Conservation (phyloP, 2,797 vertebrate species). For the Pangasius macronema region DNA sequence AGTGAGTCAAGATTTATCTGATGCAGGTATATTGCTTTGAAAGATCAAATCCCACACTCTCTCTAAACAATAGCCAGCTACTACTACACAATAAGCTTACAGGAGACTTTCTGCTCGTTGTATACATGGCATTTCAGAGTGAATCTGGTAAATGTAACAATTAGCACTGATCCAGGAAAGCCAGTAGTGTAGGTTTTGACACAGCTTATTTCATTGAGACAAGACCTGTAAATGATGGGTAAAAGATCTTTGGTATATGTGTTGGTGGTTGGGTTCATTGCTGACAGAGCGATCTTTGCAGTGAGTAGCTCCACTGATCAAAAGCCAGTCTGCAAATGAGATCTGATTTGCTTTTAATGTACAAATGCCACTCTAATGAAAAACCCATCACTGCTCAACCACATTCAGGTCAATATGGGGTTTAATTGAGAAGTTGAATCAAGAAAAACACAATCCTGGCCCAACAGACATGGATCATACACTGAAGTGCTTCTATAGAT, state of each 20-base stretch:
- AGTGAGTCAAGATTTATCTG: background rate
- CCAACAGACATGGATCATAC: background rate
- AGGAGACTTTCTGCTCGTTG: constrained; percentile 29
- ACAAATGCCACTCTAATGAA: background rate
- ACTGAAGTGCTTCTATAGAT: background rate
- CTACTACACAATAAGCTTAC: background rate
- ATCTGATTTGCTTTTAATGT: background rate
- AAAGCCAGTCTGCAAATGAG: background rate
- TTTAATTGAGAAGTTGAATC: background rate
- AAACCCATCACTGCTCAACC: background rate
- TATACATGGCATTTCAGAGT: constrained; percentile 32
- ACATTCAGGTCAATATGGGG: background rate
- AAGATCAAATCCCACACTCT: background rate
- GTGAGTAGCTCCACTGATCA: background rate
- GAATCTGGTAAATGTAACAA: constrained; percentile 44
- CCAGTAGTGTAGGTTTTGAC: background rate
- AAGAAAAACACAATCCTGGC: background rate
- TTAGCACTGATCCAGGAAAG: background rate
- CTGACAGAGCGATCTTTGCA: background rate
- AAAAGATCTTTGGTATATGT: background rate
- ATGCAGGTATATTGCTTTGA: background rate
- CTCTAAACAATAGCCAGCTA: background rate
- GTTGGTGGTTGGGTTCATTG: constrained; percentile 3
- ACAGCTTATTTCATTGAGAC: background rate
- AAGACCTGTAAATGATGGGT: background rate